Evolutionary conservation across 2,888 invertebrate genomes (phyloP).

Genomic region (Volucella inflata): DNA sequence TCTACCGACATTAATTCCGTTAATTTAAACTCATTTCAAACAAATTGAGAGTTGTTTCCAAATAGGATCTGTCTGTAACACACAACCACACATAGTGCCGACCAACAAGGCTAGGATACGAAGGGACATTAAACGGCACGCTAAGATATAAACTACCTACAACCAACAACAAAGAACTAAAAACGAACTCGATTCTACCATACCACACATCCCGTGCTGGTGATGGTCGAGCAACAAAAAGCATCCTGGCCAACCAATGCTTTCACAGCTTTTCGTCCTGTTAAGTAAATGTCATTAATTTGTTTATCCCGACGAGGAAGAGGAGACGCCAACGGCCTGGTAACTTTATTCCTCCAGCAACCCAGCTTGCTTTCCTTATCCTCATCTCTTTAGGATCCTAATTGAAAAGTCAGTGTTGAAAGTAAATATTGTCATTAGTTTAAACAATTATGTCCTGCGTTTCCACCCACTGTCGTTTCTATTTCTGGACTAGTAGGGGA

Average conservation of each 20-base stretch:
- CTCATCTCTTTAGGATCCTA: conserved; percentile 60
- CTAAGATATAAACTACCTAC: conserved; percentile 14
- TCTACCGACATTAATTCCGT: conserved; percentile 57
- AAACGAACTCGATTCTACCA: conserved; percentile 11
- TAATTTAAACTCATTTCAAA: conserved; percentile 69
- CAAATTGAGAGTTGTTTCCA: conserved; percentile 66
- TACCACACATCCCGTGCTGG: conserved; percentile 6
- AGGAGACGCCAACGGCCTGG: conserved; percentile 1
- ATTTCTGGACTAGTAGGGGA: background rate
- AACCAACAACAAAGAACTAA: background rate
- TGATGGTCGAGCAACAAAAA: conserved; percentile 23
- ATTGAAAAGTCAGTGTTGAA: conserved; percentile 73
- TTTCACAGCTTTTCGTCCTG: conserved; percentile 62
- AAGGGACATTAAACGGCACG: conserved; percentile 33
- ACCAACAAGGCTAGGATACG: background rate
- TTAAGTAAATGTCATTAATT: conserved; percentile 73
- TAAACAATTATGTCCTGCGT: conserved; percentile 73
- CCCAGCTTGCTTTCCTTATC: conserved; percentile 30
- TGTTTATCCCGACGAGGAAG: conserved; percentile 52
- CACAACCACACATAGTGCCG: background rate
- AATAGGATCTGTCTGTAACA: conserved; percentile 59
- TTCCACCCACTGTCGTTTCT: conserved; percentile 2
- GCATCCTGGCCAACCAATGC: conserved; percentile 21
- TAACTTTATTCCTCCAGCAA: conserved; percentile 33
- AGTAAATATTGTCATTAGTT: conserved; percentile 75